phyloP scores from a whole-genome alignment of 2,797 vertebrate genomes.

The Hylomyscus alleni region DNA sequence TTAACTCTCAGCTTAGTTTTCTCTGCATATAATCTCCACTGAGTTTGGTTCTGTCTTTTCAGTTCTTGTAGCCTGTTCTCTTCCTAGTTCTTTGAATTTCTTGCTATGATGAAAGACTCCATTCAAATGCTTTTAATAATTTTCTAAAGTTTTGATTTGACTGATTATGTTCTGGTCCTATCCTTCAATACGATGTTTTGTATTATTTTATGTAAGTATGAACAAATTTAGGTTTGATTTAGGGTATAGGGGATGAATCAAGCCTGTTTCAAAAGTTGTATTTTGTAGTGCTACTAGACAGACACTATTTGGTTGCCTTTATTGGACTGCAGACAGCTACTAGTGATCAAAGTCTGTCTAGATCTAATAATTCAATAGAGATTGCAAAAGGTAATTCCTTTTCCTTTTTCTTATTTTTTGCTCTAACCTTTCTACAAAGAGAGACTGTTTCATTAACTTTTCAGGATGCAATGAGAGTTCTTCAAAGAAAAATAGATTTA shows the following conservation, averaged over 20 bases:
- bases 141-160: constrained; percentile 8
- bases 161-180: background rate
- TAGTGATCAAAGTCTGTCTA: background rate
- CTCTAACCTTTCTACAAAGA: background rate
- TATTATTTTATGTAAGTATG: background rate
- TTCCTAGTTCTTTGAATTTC: background rate
- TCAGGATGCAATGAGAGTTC: background rate
- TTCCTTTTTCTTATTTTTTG: background rate
- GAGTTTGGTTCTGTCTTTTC: background rate
- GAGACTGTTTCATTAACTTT: constrained; percentile 35
- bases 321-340: background rate
- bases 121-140: background rate
- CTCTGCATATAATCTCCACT: background rate
- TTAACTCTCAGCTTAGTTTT: background rate
- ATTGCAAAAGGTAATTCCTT: background rate
- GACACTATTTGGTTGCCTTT: background rate
- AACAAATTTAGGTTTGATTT: background rate
- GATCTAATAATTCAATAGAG: constrained; percentile 24
- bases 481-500: no score
- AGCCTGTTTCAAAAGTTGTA: background rate
- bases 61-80: constrained; percentile 5
- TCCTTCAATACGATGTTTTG: background rate
- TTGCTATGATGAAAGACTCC: background rate
- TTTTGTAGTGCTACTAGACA: background rate
- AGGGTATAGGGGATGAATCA: background rate